A percentile compares a stretch with the other conserved stretches of the same genome.
Conservation (phyloP, 2,888 invertebrate species). For the Agapetus fuscipes region DNA sequence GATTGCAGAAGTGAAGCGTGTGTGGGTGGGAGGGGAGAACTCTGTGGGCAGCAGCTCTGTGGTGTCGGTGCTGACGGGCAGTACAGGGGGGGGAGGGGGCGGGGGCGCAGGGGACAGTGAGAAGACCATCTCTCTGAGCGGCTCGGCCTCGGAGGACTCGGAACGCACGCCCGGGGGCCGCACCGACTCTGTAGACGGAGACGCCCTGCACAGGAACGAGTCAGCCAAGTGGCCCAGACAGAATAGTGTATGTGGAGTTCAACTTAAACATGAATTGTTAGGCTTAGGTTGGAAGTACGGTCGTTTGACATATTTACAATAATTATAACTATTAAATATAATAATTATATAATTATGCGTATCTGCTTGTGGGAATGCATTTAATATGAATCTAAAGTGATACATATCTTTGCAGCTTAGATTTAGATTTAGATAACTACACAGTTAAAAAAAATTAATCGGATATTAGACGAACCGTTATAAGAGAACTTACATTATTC, state of each 20-base stretch:
- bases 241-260: slow-evolving; percentile 56
- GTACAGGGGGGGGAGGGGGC: slow-evolving; percentile 14
- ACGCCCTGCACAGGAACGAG: slow-evolving; percentile 31
- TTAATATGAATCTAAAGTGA: too few species aligned
- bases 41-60: slow-evolving; percentile 7
- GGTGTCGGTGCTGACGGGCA: slow-evolving; percentile 25
- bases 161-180: slow-evolving; percentile 60
- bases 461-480: too few species aligned
- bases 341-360: too few species aligned
- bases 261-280: too few species aligned
- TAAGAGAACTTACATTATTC: too few species aligned
- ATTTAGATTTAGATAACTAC: too few species aligned
- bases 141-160: slow-evolving; percentile 73
- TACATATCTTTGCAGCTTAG: too few species aligned
- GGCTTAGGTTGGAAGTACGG: too few species aligned
- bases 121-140: slow-evolving; percentile 61
- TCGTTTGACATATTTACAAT: too few species aligned
- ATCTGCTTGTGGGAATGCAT: too few species aligned
- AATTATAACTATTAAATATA: too few species aligned
- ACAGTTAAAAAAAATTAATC: too few species aligned
- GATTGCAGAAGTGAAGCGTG: slow-evolving; percentile 34
- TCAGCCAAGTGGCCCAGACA: slow-evolving; percentile 63
- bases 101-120: slow-evolving; percentile 47
- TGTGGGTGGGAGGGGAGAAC: slow-evolving; percentile 21
- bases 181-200: slow-evolving; percentile 32